Conservation (phyloP, 2,113 vertebrate species). For the Addax nasomaculatus region DNA sequence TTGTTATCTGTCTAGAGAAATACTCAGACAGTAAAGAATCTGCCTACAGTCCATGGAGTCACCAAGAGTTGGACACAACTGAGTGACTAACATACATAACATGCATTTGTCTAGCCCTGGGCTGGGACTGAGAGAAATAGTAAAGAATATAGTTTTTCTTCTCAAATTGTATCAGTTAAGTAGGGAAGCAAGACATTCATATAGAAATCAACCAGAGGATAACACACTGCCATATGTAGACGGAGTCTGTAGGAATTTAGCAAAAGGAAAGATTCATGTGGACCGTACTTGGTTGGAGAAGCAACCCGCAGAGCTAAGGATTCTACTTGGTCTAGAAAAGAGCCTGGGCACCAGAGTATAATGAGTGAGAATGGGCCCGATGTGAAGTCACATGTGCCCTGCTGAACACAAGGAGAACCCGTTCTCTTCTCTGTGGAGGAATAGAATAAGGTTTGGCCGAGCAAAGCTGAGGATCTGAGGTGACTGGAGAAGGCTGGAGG, state of each 20-base stretch:
- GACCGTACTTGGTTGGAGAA: background rate
- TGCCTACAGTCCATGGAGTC: background rate
- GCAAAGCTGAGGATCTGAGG: background rate
- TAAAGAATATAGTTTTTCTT: background rate
- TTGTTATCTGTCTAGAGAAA: background rate
- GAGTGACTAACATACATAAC: background rate
- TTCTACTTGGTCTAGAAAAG: background rate
- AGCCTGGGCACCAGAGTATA: background rate
- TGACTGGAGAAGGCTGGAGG: background rate
- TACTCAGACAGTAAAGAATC: background rate
- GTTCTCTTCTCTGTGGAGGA: background rate
- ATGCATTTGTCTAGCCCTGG: background rate
- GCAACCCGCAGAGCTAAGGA: background rate
- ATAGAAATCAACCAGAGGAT: background rate
- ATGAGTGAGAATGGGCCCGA: background rate
- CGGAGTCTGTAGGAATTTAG: background rate
- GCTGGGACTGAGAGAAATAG: background rate
- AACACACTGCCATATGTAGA: background rate
- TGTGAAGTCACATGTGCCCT: background rate
- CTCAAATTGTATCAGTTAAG: background rate
- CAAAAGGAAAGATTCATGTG: background rate
- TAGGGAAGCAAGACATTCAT: background rate
- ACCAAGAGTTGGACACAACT: background rate
- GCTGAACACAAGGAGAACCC: background rate
- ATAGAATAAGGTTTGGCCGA: background rate